Evolutionary conservation across 2,797 vertebrate genomes (phyloP), one percentile per base, ranked within the genome.

Genomic region (Rhinophrynus dorsalis): DNA sequence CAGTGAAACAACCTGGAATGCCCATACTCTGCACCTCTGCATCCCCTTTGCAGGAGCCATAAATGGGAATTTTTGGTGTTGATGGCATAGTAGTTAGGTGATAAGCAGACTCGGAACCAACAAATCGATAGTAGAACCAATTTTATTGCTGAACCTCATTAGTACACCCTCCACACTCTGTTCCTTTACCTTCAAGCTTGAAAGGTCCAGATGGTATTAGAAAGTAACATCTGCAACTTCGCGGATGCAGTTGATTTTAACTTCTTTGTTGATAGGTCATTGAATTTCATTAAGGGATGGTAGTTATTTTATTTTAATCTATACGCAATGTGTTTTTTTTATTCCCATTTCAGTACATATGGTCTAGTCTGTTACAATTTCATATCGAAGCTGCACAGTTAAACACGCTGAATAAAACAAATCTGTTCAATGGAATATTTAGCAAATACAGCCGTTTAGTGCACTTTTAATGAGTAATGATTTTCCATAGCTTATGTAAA

Each of bases 161-260:
- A n/a, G n/a, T n/a, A n/a, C n/a, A n/a, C n/a, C n/a, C n/a, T n/a
- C n/a, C n/a, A n/a, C n/a, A n/a, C n/a, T n/a, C n/a, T n/a, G n/a
- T n/a, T n/a, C n/a, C n/a, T 26, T 18, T 42, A 66, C 55, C 61
- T 27, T 4, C 7, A 66, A 29, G 29, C 45, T 60, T 26, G 20
- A 29, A 12, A 35, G 29, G 35, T 66, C 55, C 70, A 73, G 55
- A 67, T 73, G 70, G 70, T 51, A 54, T 50, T 23, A 57, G 12
- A 45, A 73, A 20, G 54, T 45, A 62, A 66, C 70, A 73, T 66
- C 70, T 73, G 70, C 61, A 60, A 35, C 5, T 60, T 73, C 69
- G 35, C 60, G 47, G 62, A n/a, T n/a, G n/a, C n/a, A n/a, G 29
- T 26, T 54, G 29, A 37, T 35, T 55, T 62, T 38, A 30, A 27